Evolutionary conservation across 2,888 invertebrate species (phyloP).

Genomic region (Cantharis rustica): DNA sequence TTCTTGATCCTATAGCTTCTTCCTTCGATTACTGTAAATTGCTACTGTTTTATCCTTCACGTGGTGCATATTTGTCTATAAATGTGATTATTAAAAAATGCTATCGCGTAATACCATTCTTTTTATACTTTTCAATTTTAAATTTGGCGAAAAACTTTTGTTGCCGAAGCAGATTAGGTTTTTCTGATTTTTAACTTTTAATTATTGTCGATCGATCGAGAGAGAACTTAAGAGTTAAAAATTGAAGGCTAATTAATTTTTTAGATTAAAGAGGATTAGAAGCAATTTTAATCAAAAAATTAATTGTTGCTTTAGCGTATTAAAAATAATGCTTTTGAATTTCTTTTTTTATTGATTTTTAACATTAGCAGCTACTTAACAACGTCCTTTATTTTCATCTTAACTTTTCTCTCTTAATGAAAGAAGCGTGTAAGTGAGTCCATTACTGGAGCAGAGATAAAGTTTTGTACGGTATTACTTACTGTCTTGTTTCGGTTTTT

Average conservation of each 20-base stretch:
- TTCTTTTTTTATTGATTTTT: constrained; percentile 15
- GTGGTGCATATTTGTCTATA: constrained; percentile 2
- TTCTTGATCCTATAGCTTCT: constrained; percentile 45
- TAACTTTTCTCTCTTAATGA: constrained; percentile 35
- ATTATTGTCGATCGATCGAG: background rate
- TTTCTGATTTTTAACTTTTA: background rate
- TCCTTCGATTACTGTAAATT: constrained; percentile 47
- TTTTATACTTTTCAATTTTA: background rate
- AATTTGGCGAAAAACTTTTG: background rate
- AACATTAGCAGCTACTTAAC: constrained; percentile 30
- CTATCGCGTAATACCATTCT: background rate
- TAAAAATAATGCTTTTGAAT: background rate
- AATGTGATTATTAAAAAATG: constrained; percentile 3
- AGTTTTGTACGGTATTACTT: constrained; percentile 27
- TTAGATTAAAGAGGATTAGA: background rate
- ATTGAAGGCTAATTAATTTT: background rate
- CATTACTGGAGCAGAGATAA: constrained; percentile 27
- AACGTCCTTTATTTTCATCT: constrained; percentile 19
- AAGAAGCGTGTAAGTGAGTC: constrained; percentile 35
- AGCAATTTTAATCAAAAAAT: background rate
- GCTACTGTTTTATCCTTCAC: constrained; percentile 22
- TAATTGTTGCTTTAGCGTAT: background rate
- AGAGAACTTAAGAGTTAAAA: background rate
- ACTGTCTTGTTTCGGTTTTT: constrained; percentile 29
- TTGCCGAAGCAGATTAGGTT: background rate